Evolutionary conservation across 2,113 vertebrate genomes (phyloP), one percentile per base, ranked within the genome.

Genomic region (Procavia capensis): DNA sequence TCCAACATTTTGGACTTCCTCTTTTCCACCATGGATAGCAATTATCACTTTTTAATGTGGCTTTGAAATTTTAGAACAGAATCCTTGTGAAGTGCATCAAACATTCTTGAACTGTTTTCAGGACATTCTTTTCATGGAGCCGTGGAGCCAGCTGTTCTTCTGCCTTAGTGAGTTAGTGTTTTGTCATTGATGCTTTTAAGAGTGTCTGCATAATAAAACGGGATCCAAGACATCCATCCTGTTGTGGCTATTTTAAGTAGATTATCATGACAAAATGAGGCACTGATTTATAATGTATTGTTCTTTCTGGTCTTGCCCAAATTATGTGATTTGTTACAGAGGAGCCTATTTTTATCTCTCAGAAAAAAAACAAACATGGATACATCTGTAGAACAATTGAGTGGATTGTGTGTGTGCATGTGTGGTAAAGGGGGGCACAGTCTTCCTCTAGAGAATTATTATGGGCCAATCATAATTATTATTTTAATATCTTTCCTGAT

Each of bases 51-150:
- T 97, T 97, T 93, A 97, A 92, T 20, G 95, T 96, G 96, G 88
- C 98, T 98, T 98, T 98, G 98, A 98, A 98, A 98, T 98, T 97
- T 93, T 98, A 98, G 98, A 98, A 97, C 92, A 96, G 95, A 98
- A 95, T 95, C 94, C 90, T 97, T 91, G 94, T 97, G 97, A 98
- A 96, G 96, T 85, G 92, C 95, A 97, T 95, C 94, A 96, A 97
- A 96, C 98, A 98, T 97, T 97, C 97, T 98, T 98, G 98, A 98
- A 98, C 98, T 98, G 98, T 97, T 98, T 97, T 97, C 95, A 96
- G 97, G 97, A 94, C 96, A 97, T 98, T 98, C 98, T 98, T 98
- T 90, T 98, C 96, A 43, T 64, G 92, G 97, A 97, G 90, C 95
- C 86, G 16, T 89, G 93, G 96, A 96, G 84, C 97, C 98, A 98